Base-by-base conservation (phyloP, 30 jellyfish, hydroid and myxozoan genomes). In the Clytia hemisphaerica region DNA sequence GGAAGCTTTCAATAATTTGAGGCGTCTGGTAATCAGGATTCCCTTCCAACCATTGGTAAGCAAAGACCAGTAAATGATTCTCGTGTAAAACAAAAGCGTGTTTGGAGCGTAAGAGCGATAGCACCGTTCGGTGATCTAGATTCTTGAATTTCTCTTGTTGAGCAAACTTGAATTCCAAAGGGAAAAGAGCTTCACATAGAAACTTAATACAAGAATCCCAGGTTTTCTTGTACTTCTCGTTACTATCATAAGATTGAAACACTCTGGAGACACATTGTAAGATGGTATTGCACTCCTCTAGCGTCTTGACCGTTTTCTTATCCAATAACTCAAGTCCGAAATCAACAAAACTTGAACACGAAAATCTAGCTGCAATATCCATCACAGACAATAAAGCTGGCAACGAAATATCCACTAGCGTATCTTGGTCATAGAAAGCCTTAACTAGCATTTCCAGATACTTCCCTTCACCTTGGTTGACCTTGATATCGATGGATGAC, bases 361-460 rank as follows among this genome's bases (percentile, higher is more conserved):
- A 65, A 37, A 65, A 65, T 6, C 78, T 36, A 36, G 78, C 78
- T 19, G 78, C 78, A 6, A 65, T 30, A 26, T 65, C 61, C 36
- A 65, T 37, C 6, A 48, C 40, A 44, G 42, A 21, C 72, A 65
- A 65, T 65, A 65, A 37, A 33, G 37, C 78, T 6, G 78, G 2
- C 26, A 65, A 31, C 19, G 78, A 65, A 37, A 44, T 44, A 37
- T 65, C 44, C 32, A 10, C 44, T 45, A 65, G 25, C 15, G 44
- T 63, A 36, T 65, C 72, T 7, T 1, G 15, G 15, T 48, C 44
- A 26, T 65, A 65, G 26, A 65, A 65, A 37, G 67, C 78, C 33
- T 65, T 63, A 32, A 65, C 44, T 6, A 65, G 40, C 59, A 33
- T 31, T 44, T 65, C 78, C 33, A 65, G 29, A 27, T 40, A 48